These are phyloP conservation scores for Alfaro cultratus DNA, from an alignment of 2,797 vertebrate genomes.

Conservation along the genomic window DNA sequence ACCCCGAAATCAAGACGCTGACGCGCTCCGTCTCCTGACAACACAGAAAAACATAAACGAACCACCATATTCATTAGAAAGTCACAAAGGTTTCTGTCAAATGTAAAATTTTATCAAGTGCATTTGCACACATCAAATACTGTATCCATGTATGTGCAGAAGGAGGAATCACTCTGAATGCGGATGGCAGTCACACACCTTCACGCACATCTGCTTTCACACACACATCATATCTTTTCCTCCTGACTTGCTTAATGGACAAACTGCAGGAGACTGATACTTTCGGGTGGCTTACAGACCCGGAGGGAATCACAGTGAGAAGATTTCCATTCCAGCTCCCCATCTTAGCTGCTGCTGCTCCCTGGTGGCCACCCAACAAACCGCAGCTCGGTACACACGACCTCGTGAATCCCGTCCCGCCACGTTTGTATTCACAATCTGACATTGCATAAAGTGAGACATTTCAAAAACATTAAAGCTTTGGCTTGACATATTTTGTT, in stretches of 20 bases:
- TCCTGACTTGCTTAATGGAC: constrained; percentile 59
- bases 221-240: constrained; percentile 33
- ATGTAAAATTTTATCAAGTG: constrained; percentile 23
- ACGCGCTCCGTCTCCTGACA: constrained; percentile 6
- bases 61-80: neutral
- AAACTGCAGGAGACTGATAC: constrained; percentile 60
- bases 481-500: constrained; percentile 30
- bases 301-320: constrained; percentile 46
- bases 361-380: constrained; percentile 58
- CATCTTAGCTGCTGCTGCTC: constrained; percentile 54
- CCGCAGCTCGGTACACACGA: constrained; percentile 20
- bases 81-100: constrained; percentile 4
- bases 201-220: constrained; percentile 21
- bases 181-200: constrained; percentile 29
- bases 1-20: constrained; percentile 23
- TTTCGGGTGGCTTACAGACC: constrained; percentile 61
- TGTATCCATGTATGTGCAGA: constrained; percentile 36
- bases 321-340: constrained; percentile 33
- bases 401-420: neutral
- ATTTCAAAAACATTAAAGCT: constrained; percentile 18
- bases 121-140: constrained; percentile 52
- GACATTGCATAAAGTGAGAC: constrained; percentile 20
- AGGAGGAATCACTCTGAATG: constrained; percentile 32
- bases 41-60: constrained; percentile 4
- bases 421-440: constrained; percentile 14